Percentiles rank a stretch among this genome's conserved stretches.
phyloP scores from a whole-genome alignment of 2,888 invertebrate genomes.

The Deilephila elpenor region DNA sequence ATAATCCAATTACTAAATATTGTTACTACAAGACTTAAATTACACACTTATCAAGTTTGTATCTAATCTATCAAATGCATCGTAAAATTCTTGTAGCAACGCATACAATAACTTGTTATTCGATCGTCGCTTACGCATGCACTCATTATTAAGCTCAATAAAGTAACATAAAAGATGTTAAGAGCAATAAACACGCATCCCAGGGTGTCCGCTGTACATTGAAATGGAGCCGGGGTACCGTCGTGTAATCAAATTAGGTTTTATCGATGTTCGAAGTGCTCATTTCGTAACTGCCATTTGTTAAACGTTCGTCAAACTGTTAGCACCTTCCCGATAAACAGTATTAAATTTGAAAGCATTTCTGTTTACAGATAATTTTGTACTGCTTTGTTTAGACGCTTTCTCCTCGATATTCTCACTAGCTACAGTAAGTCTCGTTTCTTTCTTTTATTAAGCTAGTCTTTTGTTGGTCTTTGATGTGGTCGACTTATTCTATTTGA shows the following conservation, averaged over 20 bases:
- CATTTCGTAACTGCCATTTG: slow-evolving; percentile 30
- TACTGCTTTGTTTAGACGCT: slow-evolving; percentile 9
- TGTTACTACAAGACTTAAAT: no score
- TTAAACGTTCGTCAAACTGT: slow-evolving; percentile 14
- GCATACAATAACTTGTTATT: slow-evolving; percentile 9
- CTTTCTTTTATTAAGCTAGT: neutral
- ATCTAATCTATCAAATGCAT: no score
- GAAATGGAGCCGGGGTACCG: slow-evolving; percentile 35
- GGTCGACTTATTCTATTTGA: neutral
- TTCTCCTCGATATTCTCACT: neutral
- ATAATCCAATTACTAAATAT: no score
- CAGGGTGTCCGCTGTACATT: slow-evolving; percentile 35
- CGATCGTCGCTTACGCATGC: slow-evolving; percentile 35
- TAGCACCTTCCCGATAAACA: slow-evolving; percentile 13
- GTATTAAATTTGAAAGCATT: slow-evolving; percentile 25
- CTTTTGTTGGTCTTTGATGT: neutral
- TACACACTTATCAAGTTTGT: no score
- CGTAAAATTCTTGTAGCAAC: neutral
- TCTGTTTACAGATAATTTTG: slow-evolving; percentile 4
- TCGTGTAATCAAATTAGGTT: slow-evolving; percentile 31
- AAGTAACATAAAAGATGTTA: slow-evolving; percentile 37
- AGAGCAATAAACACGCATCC: slow-evolving; percentile 37
- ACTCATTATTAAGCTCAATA: slow-evolving; percentile 32
- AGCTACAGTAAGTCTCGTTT: neutral
- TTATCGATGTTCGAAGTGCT: slow-evolving; percentile 29